Conservation (phyloP, 1,140 invertebrate species). For the Drosophila pruinosa region DNA sequence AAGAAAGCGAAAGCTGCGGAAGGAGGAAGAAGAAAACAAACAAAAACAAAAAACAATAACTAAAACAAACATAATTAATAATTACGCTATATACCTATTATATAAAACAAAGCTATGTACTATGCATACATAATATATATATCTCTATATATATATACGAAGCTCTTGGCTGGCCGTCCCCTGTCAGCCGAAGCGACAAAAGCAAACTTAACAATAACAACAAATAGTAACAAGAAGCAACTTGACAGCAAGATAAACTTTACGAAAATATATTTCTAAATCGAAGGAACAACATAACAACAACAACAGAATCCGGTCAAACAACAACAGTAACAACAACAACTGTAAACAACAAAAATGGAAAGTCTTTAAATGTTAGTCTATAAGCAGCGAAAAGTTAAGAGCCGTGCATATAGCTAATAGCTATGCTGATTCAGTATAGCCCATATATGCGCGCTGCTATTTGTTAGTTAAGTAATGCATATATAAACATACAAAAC, state of each 20-base stretch:
- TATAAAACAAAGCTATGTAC: slow-evolving; percentile 41
- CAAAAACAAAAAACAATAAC: slow-evolving; percentile 16
- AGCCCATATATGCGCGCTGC: slow-evolving; percentile 45
- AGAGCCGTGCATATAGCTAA: slow-evolving; percentile 57
- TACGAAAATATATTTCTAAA: background rate
- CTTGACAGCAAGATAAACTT: background rate
- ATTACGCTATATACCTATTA: slow-evolving; percentile 46
- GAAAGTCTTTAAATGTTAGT: slow-evolving; percentile 76
- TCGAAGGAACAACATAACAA: slow-evolving; percentile 16
- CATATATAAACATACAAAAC: slow-evolving; percentile 52
- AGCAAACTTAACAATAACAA: slow-evolving; percentile 19
- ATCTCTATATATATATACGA: background rate
- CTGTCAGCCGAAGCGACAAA: slow-evolving; percentile 12
- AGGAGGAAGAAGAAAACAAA: slow-evolving; percentile 14
- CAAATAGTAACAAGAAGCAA: slow-evolving; percentile 24
- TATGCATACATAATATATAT: slow-evolving; percentile 32
- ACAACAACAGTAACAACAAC: slow-evolving; percentile 23
- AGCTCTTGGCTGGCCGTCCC: slow-evolving; percentile 17
- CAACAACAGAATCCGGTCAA: slow-evolving; percentile 13
- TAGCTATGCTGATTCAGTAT: slow-evolving; percentile 11
- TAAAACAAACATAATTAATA: slow-evolving; percentile 41
- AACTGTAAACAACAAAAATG: slow-evolving; percentile 54
- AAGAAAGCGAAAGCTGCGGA: slow-evolving; percentile 9
- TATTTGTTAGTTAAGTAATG: slow-evolving; percentile 70
- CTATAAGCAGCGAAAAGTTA: slow-evolving; percentile 67